Evolutionary conservation across 2,888 invertebrate genomes (phyloP), one percentile per base, ranked within the genome.

Genomic region (Macrosoma leucophasiata): DNA sequence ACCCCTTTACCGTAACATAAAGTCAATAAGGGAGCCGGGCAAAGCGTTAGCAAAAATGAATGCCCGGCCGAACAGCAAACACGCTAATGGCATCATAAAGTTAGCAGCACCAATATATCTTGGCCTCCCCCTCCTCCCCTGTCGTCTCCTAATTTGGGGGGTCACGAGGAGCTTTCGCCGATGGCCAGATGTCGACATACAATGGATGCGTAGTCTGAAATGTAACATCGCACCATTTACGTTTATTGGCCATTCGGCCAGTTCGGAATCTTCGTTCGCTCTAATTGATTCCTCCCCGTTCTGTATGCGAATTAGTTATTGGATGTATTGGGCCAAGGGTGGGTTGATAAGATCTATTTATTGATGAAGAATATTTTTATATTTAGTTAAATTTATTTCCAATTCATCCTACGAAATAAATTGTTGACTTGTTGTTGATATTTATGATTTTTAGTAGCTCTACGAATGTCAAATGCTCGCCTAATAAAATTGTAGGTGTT

Each of bases 221-320:
- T 66, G 61, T 68, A 64, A 55, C 56, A 56, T 62, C 65, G 70
- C 56, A 50, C 73, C 73, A 75, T 81, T 81, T 74, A 60, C 63
- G 50, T 78, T 75, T 75, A 76, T 77, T 73, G 71, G 66, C 70
- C 67, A 62, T 76, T 76, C 67, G 75, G 68, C 66, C 70, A 69
- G 68, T 66, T 67, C 56, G 58, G 63, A 69, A 67, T 70, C 60
- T 62, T 58, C 56, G 59, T 61, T 57, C 60, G 58, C 59, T 69
- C 72, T 75, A 72, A 76, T 72, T 75, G 73, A 70, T 73, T 72
- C 56, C 51, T 57, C 56, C 62, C 57, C 57, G 54, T 57, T 63
- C 57, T 52, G 56, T 58, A 56, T 58, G 57, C 54, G 48, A 63
- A 65, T 66, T 58, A 60, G 65, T 69, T 60, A 51, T 39, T 45